Evolutionary conservation across 2,113 vertebrate genomes (phyloP).

Genomic region (Lathamus discolor): DNA sequence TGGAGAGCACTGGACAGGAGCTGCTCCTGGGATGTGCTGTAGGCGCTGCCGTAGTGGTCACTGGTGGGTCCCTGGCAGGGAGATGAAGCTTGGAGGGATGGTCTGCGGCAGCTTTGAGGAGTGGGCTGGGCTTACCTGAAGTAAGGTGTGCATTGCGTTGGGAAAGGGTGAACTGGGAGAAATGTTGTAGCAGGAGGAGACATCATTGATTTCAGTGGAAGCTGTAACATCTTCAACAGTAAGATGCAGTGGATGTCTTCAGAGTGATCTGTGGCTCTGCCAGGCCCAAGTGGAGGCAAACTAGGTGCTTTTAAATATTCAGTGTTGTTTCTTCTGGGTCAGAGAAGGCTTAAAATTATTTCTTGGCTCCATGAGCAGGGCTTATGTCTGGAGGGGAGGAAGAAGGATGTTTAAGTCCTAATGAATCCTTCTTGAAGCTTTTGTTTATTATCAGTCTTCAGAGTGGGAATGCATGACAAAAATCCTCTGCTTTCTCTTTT

Average conservation of each 20-base stretch:
- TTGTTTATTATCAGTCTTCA: neutral
- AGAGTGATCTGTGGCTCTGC: neutral
- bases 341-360: neutral
- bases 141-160: neutral
- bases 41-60: rapidly evolving
- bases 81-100: neutral
- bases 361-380: neutral
- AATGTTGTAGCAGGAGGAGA: neutral
- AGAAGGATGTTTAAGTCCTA: neutral
- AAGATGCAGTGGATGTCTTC: neutral
- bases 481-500: neutral
- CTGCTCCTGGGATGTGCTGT: neutral
- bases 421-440: neutral
- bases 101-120: neutral
- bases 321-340: neutral
- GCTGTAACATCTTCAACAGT: neutral
- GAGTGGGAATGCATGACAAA: neutral
- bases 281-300: neutral
- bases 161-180: neutral
- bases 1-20: neutral
- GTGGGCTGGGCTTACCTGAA: neutral
- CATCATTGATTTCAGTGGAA: neutral
- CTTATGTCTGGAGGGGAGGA: neutral
- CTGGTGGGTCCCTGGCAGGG: neutral
- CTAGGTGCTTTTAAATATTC: neutral